phyloP scores from a whole-genome alignment of 2,797 vertebrate genomes.

The Threskiornis aethiopicus region DNA sequence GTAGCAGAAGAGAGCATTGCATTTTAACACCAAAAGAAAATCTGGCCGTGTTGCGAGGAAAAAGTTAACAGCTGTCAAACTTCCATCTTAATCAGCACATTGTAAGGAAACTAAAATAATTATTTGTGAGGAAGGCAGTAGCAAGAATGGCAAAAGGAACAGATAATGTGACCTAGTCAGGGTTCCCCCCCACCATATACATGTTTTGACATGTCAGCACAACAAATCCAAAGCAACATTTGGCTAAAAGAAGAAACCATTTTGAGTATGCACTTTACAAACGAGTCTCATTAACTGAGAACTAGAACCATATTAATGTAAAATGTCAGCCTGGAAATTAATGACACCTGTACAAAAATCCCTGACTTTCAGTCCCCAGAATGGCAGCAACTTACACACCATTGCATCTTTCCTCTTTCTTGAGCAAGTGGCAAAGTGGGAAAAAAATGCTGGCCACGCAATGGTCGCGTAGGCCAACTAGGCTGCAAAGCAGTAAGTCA shows the following conservation, averaged over 20 bases:
- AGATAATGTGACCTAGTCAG: not conserved
- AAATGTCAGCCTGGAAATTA: not conserved
- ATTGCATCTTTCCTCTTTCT: not conserved
- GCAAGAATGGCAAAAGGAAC: not conserved
- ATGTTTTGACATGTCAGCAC: not conserved
- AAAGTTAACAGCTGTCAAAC: not conserved
- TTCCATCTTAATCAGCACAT: not conserved
- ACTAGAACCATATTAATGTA: not conserved
- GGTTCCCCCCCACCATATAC: accelerated
- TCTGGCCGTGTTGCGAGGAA: not conserved
- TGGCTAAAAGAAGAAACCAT: not conserved
- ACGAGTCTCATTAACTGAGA: not conserved
- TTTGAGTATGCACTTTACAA: not conserved
- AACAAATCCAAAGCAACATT: not conserved
- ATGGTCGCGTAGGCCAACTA: accelerated
- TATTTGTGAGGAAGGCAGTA: not conserved
- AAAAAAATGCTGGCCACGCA: not conserved
- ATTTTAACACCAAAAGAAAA: not conserved
- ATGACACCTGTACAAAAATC: not conserved
- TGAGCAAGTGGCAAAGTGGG: not conserved
- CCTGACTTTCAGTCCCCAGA: not conserved
- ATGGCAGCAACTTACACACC: not conserved
- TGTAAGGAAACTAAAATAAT: not conserved
- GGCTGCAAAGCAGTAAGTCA: not conserved
- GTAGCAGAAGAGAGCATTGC: not conserved